Conservation (phyloP, 2,888 invertebrate genomes). For the Villa cingulata region DNA sequence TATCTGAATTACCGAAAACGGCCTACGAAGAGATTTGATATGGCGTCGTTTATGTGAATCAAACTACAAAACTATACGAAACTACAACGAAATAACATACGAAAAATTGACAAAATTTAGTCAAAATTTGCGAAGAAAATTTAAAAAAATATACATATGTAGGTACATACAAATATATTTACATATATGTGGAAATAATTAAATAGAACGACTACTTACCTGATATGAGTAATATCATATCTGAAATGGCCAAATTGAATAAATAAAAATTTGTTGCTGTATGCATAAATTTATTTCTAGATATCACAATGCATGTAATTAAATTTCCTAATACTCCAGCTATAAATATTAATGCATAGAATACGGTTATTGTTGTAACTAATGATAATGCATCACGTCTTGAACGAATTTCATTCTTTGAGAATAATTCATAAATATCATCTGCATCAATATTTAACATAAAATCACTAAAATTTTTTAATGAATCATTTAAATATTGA, state of each 20-base stretch:
- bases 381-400: slow-evolving; percentile 21
- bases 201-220: slow-evolving; percentile 36
- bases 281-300: slow-evolving; percentile 70
- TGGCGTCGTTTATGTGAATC: too few relatives aligned
- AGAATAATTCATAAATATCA: not conserved
- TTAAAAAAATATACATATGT: too few relatives aligned
- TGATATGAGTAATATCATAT: slow-evolving; percentile 59
- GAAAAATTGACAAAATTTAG: too few relatives aligned
- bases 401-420: slow-evolving; percentile 4
- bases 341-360: slow-evolving; percentile 47
- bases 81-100: too few relatives aligned
- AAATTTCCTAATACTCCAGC: slow-evolving; percentile 70
- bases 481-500: not conserved
- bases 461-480: not conserved
- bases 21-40: too few relatives aligned
- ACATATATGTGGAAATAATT: too few relatives aligned
- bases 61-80: too few relatives aligned
- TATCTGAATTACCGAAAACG: too few relatives aligned
- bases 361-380: slow-evolving; percentile 45
- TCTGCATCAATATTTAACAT: not conserved
- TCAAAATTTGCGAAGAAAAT: too few relatives aligned
- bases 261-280: slow-evolving; percentile 70
- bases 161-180: too few relatives aligned
- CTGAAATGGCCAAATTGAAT: slow-evolving; percentile 74
- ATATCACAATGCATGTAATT: slow-evolving; percentile 73